Evolutionary conservation across 2,888 invertebrate species (phyloP), one percentile per base, ranked within the genome.

Genomic region (Chrysolina americana): DNA sequence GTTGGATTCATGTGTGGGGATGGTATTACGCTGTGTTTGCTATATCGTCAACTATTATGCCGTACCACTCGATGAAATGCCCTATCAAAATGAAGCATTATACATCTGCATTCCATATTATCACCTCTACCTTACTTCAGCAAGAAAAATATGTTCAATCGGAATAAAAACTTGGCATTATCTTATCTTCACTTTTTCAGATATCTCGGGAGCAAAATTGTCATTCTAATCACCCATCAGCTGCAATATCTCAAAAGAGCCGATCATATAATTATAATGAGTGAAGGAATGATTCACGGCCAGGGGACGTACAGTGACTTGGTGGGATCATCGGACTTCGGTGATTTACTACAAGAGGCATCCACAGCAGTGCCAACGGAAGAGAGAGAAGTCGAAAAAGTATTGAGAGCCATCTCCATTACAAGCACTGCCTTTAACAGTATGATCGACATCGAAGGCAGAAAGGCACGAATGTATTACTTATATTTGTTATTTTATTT

Each of bases 171-270:
- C 10, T 28, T 36, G 13, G 4, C 19, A 47, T 19, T 21, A 4
- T 19, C 50, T 36, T n/a, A 70, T 15, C 63, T 41, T 56, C 15
- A 62, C 8, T 64, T 48, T n/a, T 87, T 71, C 91, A 90, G 68
- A 0, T 89, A 89, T 81, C 86, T 94, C 41, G 85, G 85, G 44
- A 87, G 89, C 15, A 92, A 91, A 83, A 90, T 92, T 0, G 89
- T 92, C 13, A 89, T 93, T 70, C 88, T 93, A 17, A 92, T 92
- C 41, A 94, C 94, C 0, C 93, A 94, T 86, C 94, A 94, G 83
- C 83, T 95, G 77, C 93, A 94, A 83, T 93, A 91, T 82, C 82
- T 91, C n/a, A 90, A 91, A 71, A 83, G 87, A 28, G 85, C 85
- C 4, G 79, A 83, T 63, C 84, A 85, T 50, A 82, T 87, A 41